Evolutionary conservation across 2,888 invertebrate genomes (phyloP).

Genomic region (Rhopalosiphum nymphaeae): DNA sequence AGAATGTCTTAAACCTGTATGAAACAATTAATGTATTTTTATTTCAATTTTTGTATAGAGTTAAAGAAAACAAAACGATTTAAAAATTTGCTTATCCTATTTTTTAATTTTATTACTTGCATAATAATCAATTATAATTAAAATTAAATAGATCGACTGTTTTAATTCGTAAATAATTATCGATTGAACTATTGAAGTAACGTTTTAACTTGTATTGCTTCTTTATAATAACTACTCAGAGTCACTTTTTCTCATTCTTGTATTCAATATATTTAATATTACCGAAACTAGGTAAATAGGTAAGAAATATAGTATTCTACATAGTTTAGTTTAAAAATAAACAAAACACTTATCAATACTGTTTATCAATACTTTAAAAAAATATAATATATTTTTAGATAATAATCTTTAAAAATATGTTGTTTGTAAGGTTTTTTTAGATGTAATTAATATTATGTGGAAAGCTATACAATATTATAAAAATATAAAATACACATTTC

Average conservation of each 20-base stretch:
- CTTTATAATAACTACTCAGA: background rate
- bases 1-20: background rate
- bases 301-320: background rate
- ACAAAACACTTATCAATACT: background rate
- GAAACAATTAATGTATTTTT: background rate
- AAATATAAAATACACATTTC: background rate
- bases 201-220: background rate
- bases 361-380: background rate
- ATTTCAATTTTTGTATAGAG: background rate
- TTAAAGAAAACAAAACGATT: background rate
- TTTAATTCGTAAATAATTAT: background rate
- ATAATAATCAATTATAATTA: background rate
- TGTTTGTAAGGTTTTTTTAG: background rate
- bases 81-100: background rate
- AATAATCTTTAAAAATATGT: background rate
- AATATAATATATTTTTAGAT: background rate
- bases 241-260: background rate
- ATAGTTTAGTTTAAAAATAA: background rate
- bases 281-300: background rate
- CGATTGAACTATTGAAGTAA: background rate
- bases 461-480: background rate
- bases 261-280: background rate
- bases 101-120: background rate
- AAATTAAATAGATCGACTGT: constrained; percentile 18
- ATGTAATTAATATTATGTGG: background rate